Conservation (phyloP, 2,797 vertebrate species). For the Helicolenus hilgendorfi region DNA sequence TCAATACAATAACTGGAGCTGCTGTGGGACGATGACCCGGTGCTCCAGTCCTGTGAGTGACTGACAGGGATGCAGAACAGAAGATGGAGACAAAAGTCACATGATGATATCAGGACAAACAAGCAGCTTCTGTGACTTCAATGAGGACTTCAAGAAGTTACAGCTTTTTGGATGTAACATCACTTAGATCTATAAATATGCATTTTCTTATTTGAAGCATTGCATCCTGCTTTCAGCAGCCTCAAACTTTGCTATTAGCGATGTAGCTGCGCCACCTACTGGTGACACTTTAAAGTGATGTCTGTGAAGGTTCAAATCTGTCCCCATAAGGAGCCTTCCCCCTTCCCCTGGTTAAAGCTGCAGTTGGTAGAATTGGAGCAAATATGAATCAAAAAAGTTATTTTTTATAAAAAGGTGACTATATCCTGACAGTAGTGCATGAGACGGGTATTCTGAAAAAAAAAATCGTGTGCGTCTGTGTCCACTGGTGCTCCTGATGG, state of each 20-base stretch:
- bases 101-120: neutral
- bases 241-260: neutral
- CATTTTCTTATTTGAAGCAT: neutral
- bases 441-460: no score
- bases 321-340: neutral
- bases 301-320: neutral
- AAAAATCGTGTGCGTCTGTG: no score
- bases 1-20: neutral
- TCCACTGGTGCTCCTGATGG: no score
- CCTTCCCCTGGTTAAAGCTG: no score
- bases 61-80: neutral
- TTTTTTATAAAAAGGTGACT: no score
- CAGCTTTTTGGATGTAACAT: neutral
- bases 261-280: constrained; percentile 65
- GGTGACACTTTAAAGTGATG: constrained; percentile 14
- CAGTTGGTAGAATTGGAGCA: no score
- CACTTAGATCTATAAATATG: neutral
- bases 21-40: neutral
- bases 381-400: no score
- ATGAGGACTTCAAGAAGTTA: neutral
- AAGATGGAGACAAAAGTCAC: neutral
- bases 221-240: neutral
- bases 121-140: neutral
- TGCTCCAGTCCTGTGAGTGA: neutral
- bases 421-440: no score